Base-by-base conservation (phyloP, 2,888 invertebrate genomes). In the Buathra laborator region DNA sequence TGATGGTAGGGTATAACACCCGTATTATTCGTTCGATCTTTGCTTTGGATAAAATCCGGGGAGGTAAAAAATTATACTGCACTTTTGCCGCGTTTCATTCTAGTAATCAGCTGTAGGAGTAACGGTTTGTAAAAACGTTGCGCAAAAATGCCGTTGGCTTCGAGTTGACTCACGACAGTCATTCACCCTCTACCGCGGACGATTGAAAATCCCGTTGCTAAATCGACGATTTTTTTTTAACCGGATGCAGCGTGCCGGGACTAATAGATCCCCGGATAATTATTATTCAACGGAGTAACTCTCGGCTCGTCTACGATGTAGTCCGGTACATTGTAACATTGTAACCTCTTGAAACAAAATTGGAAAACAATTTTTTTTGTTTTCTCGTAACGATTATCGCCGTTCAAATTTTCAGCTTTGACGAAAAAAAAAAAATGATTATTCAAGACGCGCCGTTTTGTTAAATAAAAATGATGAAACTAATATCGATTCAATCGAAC, bases 401-500 rank as follows among this genome's bases (percentile, higher is more conserved):
- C 12, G 19, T 29, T 24, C 24, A 24, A 59, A 16, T 9, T 53
- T 19, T 16, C 53, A 16, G 3, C 29, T 24, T 6, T 32, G 32
- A 14, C 12, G 32, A 59, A 10, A 56, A 29, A 62, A n/a, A n/a
- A 62, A 10, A 3, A 12, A 2, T 4, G 10, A 56, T 12, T 3
- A 12, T 3, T 19, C 2, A 56, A 56, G 12, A 19, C 3, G 32
- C 29, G 62, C 29, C 14, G 12, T n/a, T 32, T 62, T n/a, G 3
- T 7, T 14, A 46, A 53, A 24, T 2, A 9, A 16, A 14, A 19
- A 12, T 24, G 6, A 32, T 62, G 29, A 24, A 14, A 5, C n/a
- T 59, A 24, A 37, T 37, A 81, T 78, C 53, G 72, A 85, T 78
- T 1, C 32, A 3, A 29, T 24, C 68, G 56, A 70, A 85, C 85